Conservation (phyloP, 2,797 vertebrate species). For the Pangasius larnaudii region DNA sequence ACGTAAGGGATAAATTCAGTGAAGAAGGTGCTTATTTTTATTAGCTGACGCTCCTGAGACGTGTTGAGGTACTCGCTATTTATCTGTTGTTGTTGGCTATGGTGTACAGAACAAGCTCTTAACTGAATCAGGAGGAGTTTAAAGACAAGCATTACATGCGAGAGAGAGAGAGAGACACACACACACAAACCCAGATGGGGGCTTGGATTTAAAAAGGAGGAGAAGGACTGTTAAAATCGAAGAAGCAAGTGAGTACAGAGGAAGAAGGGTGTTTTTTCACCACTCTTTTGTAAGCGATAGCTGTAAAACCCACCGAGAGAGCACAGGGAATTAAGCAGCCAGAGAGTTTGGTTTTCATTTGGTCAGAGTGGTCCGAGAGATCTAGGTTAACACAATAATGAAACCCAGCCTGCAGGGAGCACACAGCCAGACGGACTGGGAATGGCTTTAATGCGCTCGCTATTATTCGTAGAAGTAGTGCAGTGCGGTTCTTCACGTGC, state of each 20-base stretch:
- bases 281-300: slow-evolving; percentile 70
- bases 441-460: slow-evolving; percentile 55
- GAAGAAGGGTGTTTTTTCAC: slow-evolving; percentile 36
- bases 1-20: slow-evolving; percentile 6
- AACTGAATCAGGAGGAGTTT: slow-evolving; percentile 30
- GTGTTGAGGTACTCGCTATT: slow-evolving; percentile 11
- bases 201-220: not conserved
- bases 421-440: slow-evolving; percentile 69
- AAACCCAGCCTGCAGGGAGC: slow-evolving; percentile 68
- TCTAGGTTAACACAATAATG: slow-evolving; percentile 77
- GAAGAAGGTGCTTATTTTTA: slow-evolving; percentile 22
- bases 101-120: slow-evolving; percentile 16
- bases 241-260: slow-evolving; percentile 44
- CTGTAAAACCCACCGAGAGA: slow-evolving; percentile 66
- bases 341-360: slow-evolving; percentile 73
- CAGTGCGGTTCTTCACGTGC: slow-evolving; percentile 35
- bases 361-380: slow-evolving; percentile 63
- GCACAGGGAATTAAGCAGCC: slow-evolving; percentile 61
- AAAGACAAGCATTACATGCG: not conserved
- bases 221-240: slow-evolving; percentile 34
- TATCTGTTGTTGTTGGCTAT: slow-evolving; percentile 39
- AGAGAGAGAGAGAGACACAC: not conserved
- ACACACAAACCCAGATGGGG: slow-evolving; percentile 15
- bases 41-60: slow-evolving; percentile 15
- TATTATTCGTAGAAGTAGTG: slow-evolving; percentile 44